Conservation (phyloP, 2,888 invertebrate genomes). For the Conistra vaccinii region DNA sequence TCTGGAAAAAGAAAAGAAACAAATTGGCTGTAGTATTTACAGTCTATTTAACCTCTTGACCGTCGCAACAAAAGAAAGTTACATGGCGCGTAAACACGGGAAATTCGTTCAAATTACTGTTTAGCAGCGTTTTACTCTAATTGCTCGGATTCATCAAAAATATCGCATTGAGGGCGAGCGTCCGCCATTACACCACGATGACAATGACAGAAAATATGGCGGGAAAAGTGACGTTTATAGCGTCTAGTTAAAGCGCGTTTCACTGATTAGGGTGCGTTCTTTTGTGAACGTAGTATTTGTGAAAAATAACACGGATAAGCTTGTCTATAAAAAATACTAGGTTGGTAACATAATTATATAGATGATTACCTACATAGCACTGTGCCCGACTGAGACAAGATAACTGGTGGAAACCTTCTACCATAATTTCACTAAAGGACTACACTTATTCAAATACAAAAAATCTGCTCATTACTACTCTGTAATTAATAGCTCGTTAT, state of each 20-base stretch:
- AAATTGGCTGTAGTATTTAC: slow-evolving; percentile 76
- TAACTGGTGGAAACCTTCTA: background rate
- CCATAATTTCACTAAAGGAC: background rate
- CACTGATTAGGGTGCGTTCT: slow-evolving; percentile 28
- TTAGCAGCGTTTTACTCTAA: slow-evolving; percentile 88
- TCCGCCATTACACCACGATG: slow-evolving; percentile 77
- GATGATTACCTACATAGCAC: background rate
- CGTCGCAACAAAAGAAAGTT: slow-evolving; percentile 85
- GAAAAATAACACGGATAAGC: background rate
- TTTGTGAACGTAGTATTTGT: background rate
- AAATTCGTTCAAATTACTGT: slow-evolving; percentile 86
- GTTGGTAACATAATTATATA: background rate
- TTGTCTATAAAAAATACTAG: background rate
- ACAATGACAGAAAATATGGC: slow-evolving; percentile 83
- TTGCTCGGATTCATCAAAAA: slow-evolving; percentile 83
- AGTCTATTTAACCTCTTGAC: slow-evolving; percentile 86
- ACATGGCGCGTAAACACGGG: slow-evolving; percentile 86
- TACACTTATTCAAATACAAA: background rate
- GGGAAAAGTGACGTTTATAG: slow-evolving; percentile 75
- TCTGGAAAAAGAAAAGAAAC: slow-evolving; percentile 54
- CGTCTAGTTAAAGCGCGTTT: slow-evolving; percentile 49
- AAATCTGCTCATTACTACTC: background rate
- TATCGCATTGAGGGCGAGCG: slow-evolving; percentile 77
- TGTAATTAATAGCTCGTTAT: background rate
- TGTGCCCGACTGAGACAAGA: too few species aligned